Base-by-base conservation (phyloP, 2,888 invertebrate genomes). In the Amaurobius ferox region DNA sequence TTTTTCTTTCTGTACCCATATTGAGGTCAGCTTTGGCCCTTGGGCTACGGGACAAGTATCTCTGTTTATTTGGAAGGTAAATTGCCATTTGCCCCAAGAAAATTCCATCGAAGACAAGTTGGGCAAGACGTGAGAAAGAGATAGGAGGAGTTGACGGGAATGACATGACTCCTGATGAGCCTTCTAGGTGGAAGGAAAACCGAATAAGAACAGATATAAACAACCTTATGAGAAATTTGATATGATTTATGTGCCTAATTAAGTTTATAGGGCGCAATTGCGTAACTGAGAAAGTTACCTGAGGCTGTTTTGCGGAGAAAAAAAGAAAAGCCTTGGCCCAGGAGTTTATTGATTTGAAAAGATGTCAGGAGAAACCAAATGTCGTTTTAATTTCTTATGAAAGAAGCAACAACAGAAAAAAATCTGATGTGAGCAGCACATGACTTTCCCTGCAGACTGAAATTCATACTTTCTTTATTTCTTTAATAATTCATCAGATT, bases 81-180 rank as follows among this genome's bases (percentile, higher is more conserved):
- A 23, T 19, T 23, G 19, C 23, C 1, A 3, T 23, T 23, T 55
- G 19, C 23, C 55, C 5, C 55, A 55, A 55, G 23, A 23, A 23
- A 7, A 19, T 55, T 23, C 23, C 55, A 23, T 55, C 5, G 23
- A 55, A 55, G 55, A 55, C 55, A 23, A 23, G 55, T 55, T 55
- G 55, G 19, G 55, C 55, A 55, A 55, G 1, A 19, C 19, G 3
- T 5, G 23, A 23, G 23, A 55, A 23, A 11, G 19, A 23, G 55
- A 55, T n/a, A 23, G 55, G 55, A 55, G 55, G 55, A 55, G 55
- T 11, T 55, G 23, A 5, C 6, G 23, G 55, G 23, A 23, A 23
- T 55, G 55, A 55, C 55, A 55, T 23, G 55, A 55, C 55, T 55
- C 23, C 11, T 55, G 55, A 55, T 55, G 55, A 55, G 55, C 6